Evolutionary conservation across 2,797 vertebrate genomes (phyloP).

Genomic region (Myiotriccus ornatus): DNA sequence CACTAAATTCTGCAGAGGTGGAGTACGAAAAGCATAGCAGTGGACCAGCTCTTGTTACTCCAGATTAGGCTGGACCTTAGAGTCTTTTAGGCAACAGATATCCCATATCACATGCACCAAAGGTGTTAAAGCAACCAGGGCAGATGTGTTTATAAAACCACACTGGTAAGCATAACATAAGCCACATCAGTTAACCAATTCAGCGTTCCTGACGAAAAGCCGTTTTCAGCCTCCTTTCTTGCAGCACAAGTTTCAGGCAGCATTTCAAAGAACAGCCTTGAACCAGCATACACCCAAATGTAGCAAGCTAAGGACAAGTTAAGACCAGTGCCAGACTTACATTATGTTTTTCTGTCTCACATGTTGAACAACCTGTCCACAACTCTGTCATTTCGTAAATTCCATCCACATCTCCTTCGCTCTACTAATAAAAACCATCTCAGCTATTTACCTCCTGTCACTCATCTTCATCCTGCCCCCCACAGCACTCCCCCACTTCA

Average conservation of each 20-base stretch:
- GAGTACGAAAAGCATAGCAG: background rate
- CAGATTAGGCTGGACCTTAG: background rate
- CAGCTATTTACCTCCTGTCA: background rate
- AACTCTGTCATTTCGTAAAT: background rate
- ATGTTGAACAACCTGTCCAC: background rate
- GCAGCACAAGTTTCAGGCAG: background rate
- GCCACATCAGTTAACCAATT: background rate
- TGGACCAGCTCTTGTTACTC: background rate
- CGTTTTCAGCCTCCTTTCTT: background rate
- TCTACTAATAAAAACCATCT: background rate
- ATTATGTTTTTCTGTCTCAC: background rate
- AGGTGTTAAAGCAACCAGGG: background rate
- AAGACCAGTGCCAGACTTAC: slow-evolving; percentile 3
- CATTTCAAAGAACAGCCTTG: background rate
- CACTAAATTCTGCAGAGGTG: background rate
- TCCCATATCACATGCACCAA: rapidly evolving
- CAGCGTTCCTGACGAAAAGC: background rate
- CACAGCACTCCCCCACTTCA: background rate
- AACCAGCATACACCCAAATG: background rate
- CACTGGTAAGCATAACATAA: background rate
- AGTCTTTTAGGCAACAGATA: background rate
- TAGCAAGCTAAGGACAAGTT: slow-evolving; percentile 6
- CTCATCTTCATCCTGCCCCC: background rate
- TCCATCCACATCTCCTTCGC: background rate
- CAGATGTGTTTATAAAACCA: background rate